These are phyloP conservation scores for Recurvirostra avosetta DNA, from an alignment of 2,113 vertebrate species.

Conservation along the genomic window DNA sequence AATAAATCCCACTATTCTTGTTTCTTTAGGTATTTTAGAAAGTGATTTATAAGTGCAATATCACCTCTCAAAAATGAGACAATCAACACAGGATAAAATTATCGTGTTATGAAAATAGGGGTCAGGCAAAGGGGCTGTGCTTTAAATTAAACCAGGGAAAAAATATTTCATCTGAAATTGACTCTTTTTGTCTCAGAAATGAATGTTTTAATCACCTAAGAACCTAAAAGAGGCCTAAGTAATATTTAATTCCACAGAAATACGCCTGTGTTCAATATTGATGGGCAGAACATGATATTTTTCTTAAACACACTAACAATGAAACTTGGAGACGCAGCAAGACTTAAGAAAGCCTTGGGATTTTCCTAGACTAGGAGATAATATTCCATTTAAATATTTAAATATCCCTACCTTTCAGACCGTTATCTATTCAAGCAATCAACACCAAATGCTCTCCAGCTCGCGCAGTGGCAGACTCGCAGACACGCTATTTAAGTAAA, in stretches of 20 bases:
- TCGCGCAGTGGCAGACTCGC: neutral
- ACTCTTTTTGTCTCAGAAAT: conserved; percentile 81
- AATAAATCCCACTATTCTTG: conserved; percentile 75
- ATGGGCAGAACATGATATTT: neutral
- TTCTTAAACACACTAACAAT: neutral
- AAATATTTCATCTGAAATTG: conserved; percentile 75
- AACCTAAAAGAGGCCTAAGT: conserved; percentile 61
- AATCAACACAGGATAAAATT: conserved; percentile 79
- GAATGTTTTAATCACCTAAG: conserved; percentile 79
- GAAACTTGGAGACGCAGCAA: neutral
- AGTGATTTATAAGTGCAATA: conserved; percentile 82
- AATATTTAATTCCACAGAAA: conserved; percentile 72
- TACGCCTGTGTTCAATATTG: neutral
- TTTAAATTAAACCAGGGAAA: conserved; percentile 78
- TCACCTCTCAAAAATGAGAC: conserved; percentile 77
- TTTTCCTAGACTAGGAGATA: conserved; percentile 24
- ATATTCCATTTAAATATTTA: conserved; percentile 50
- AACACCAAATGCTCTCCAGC: neutral
- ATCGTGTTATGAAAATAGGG: conserved; percentile 81
- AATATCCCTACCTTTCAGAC: conserved; percentile 2
- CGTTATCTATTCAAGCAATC: conserved; percentile 20
- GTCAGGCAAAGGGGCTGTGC: conserved; percentile 72
- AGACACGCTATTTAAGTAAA: neutral
- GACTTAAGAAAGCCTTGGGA: conserved; percentile 18
- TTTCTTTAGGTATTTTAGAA: conserved; percentile 78